Base-by-base conservation (phyloP, 2,113 vertebrate genomes). In the Addax nasomaculatus region DNA sequence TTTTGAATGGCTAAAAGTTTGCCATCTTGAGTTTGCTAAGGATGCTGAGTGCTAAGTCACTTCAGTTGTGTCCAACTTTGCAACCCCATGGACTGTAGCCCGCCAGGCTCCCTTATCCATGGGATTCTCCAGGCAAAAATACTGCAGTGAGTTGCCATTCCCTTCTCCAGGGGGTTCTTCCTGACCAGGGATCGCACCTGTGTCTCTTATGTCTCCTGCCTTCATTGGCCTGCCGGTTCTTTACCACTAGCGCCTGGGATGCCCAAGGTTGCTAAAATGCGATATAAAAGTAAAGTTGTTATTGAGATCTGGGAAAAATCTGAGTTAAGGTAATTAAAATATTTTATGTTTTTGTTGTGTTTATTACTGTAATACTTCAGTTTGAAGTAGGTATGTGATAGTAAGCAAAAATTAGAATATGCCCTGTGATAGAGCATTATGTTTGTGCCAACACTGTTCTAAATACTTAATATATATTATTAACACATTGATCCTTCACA, bases 301-400 rank as follows among this genome's bases (percentile, higher is more conserved):
- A 58, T 19, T 85, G 64, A 58, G 39, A 49, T n/a, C 33, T 89
- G 33, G 64, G 67, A 92, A 89, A 92, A 85, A 73, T 88, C 62
- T 88, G 64, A 89, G 87, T 96, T 43, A 89, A 25, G 21, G 17
- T 85, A 47, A 67, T 79, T 85, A 85, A 96, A 89, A 84, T 95
- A 51, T 84, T 88, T 95, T 62, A 78, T 78, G n/a, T 84, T 96
- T 95, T 89, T 85, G 39, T 85, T 85, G 6, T 23, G n/a, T 79
- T 25, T 89, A 30, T 89, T 73, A 49, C 4, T n/a, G 10, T 85
- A 47, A 53, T 58, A 73, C 30, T 62, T 83, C 19, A 95, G 17
- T 78, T 89, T 92, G 88, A 49, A 64, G 67, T 67, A 92, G 23
- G 16, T 36, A 5, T 33, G 84, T 51, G 47, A n/a, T 86, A 90